Evolutionary conservation across 2,888 invertebrate species (phyloP).

Genomic region (Serripes groenlandicus): DNA sequence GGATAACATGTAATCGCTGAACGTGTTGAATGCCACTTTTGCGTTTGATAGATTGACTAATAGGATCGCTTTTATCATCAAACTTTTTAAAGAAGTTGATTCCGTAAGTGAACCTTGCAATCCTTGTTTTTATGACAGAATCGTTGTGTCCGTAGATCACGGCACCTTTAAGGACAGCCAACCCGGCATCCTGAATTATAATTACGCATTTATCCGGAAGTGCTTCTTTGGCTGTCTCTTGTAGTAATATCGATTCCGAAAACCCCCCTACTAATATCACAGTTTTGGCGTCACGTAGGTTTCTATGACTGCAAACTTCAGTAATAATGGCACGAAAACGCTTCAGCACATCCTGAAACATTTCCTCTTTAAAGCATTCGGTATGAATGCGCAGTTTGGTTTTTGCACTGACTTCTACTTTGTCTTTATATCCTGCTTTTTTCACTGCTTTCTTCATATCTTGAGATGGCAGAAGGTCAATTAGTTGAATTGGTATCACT

Average conservation of each 20-base stretch:
- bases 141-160: background rate
- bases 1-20: no score
- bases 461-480: background rate
- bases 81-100: background rate
- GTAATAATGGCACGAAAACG: background rate
- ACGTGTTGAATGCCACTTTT: no score
- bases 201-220: background rate
- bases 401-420: background rate
- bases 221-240: background rate
- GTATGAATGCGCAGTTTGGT: background rate
- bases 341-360: background rate
- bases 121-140: background rate
- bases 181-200: background rate
- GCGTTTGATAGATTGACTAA: background rate
- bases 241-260: background rate
- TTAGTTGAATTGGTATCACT: background rate
- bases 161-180: constrained; percentile 1
- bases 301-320: no score
- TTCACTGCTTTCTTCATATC: background rate
- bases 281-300: background rate
- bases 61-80: background rate
- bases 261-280: background rate
- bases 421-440: background rate
- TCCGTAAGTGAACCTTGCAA: constrained; percentile 2
- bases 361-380: background rate